Conservation (phyloP, 2,797 vertebrate genomes). For the Benthosema pterotum region DNA sequence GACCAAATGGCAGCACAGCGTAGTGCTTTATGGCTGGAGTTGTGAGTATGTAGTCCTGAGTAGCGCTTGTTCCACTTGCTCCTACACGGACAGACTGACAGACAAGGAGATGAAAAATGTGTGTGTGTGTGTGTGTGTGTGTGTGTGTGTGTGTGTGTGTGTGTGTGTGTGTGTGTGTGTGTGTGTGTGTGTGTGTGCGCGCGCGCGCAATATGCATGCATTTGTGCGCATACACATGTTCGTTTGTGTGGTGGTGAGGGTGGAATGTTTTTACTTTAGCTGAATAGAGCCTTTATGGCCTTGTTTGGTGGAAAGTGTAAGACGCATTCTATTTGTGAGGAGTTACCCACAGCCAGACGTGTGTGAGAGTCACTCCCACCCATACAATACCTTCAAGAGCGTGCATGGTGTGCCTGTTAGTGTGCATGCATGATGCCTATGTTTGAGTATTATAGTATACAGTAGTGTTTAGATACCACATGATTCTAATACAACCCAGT, state of each 20-base stretch:
- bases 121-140: background rate
- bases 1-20: no score
- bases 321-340: constrained; percentile 15
- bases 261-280: constrained; percentile 13
- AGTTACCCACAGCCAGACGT: constrained; percentile 15
- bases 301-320: constrained; percentile 6
- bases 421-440: constrained; percentile 1
- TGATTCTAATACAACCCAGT: constrained; percentile 21
- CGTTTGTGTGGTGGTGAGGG: background rate
- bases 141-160: background rate
- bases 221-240: constrained; percentile 3
- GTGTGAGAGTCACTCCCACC: constrained; percentile 17
- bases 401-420: background rate
- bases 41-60: no score
- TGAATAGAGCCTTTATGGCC: constrained; percentile 21
- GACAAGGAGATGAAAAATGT: no score
- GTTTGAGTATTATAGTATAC: background rate
- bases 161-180: background rate
- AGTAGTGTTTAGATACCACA: background rate
- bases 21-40: no score
- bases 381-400: constrained; percentile 12
- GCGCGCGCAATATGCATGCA: no score
- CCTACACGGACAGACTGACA: no score
- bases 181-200: no score
- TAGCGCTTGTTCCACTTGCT: no score